phyloP scores from a whole-genome alignment of 1,140 invertebrate genomes.

The Drosophila pachea region DNA sequence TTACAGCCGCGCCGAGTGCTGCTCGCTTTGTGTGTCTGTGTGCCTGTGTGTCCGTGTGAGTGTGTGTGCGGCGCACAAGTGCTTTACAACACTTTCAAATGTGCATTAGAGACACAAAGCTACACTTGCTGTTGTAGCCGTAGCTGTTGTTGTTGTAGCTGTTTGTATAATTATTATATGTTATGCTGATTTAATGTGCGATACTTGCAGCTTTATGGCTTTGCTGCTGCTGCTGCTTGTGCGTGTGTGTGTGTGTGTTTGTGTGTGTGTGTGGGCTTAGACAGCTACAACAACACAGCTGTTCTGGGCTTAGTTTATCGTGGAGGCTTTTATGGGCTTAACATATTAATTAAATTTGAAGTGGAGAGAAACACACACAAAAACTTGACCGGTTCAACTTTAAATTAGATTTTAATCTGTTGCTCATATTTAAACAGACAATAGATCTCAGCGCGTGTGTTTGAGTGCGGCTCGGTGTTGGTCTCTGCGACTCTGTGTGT shows the following conservation, averaged over 20 bases:
- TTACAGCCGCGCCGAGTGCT: constrained; percentile 58
- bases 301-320: constrained; percentile 55
- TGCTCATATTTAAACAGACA: constrained; percentile 73
- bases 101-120: constrained; percentile 28
- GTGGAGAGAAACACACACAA: constrained; percentile 45
- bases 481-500: not conserved
- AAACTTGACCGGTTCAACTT: constrained; percentile 56
- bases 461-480: not conserved
- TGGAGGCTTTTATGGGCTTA: constrained; percentile 66
- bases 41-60: constrained; percentile 7
- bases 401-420: constrained; percentile 76
- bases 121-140: constrained; percentile 2
- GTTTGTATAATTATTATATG: constrained; percentile 12
- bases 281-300: constrained; percentile 27
- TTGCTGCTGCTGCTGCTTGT: not conserved
- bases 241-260: constrained; percentile 1
- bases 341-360: constrained; percentile 77
- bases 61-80: constrained; percentile 15
- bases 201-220: constrained; percentile 5
- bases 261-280: constrained; percentile 20
- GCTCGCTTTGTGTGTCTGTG: constrained; percentile 42
- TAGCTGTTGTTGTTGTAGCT: not conserved
- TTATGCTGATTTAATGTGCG: constrained; percentile 22
- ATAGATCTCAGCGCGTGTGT: not conserved
- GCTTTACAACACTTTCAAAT: constrained; percentile 33